Evolutionary conservation across 2,888 invertebrate genomes (phyloP), one percentile per base, ranked within the genome.

Genomic region (Ectobius pallidus): DNA sequence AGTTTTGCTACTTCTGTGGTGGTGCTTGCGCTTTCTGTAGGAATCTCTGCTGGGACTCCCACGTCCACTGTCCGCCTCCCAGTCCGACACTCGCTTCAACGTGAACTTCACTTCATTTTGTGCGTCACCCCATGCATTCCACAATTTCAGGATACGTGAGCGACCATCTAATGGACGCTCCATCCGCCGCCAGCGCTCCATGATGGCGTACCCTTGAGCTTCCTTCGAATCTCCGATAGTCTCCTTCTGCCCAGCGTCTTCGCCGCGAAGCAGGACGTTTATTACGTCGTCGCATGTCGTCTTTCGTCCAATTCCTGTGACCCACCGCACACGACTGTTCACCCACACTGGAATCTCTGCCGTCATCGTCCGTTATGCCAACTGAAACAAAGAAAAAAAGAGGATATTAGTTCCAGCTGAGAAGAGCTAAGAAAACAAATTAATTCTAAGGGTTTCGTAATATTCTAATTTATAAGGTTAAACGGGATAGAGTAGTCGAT

Each of bases 231-330:
- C 63, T 46, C 39, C 65, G 70, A 25, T 71, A 62, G 25, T 14
- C 20, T 25, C 4, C 18, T 22, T 25, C 63, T 18, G 71, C 2
- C 78, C 78, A 27, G 78, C 84, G 76, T 87, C 87, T 74, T 85
- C 85, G 63, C 81, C 79, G 69, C 81, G 79, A 62, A 93, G 86
- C 71, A 94, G 82, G 0, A 92, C 93, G 76, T 88, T 86, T 72
- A 94, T 90, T 78, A 94, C 88, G 82, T 94, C 93, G 61, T 90
- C 88, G 80, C 93, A 94, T 3, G 93, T 93, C 42, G 94, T 94
- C 77, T 90, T 88, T 11, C 89, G 85, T 68, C 89, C 88, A 67
- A 94, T 89, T 2, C 94, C 94, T 1, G 92, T 89, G 73, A 94
- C 91, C 92, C 92, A 93, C 78, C 92, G 87, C 80, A 91, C 90